Evolutionary conservation across 2,113 vertebrate species (phyloP).

Genomic region (Lethenteron reissneri): DNA sequence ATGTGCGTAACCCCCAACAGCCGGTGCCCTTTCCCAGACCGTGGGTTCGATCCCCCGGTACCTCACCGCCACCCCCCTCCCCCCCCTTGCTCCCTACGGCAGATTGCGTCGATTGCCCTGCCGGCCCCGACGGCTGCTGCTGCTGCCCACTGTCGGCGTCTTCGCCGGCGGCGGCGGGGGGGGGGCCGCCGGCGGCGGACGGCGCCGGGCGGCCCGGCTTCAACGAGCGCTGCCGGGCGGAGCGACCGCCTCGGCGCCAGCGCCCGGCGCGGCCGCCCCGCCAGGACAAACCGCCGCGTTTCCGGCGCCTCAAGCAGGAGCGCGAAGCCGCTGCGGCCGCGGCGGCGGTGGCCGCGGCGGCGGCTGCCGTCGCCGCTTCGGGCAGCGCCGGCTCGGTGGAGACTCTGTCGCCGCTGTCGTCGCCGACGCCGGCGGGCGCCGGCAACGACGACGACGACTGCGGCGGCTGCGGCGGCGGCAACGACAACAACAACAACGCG

Average conservation of each 20-base stretch:
- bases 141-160: too few relatives aligned
- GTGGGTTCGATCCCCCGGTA: conserved; percentile 16
- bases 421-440: not conserved
- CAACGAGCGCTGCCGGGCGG: conserved; percentile 12
- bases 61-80: too few relatives aligned
- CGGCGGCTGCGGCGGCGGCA: too few relatives aligned
- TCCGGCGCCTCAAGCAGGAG: conserved; percentile 60
- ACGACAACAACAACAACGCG: not conserved
- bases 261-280: conserved; percentile 55
- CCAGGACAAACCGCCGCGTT: conserved; percentile 68
- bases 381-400: conserved; percentile 31
- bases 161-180: too few relatives aligned
- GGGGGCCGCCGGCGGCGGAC: too few relatives aligned
- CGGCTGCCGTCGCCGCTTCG: conserved; percentile 25
- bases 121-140: too few relatives aligned
- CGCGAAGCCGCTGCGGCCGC: conserved; percentile 47
- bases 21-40: conserved; percentile 16
- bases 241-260: conserved; percentile 41
- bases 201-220: too few relatives aligned
- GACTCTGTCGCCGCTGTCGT: conserved; percentile 8
- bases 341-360: conserved; percentile 30
- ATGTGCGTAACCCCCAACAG: conserved; percentile 7
- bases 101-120: too few relatives aligned
- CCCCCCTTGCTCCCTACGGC: too few relatives aligned
- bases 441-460: not conserved